Percentiles rank a stretch among this genome's conserved stretches.
Conservation (phyloP, 2,888 invertebrate species). For the Gymnosoma rotundatum region DNA sequence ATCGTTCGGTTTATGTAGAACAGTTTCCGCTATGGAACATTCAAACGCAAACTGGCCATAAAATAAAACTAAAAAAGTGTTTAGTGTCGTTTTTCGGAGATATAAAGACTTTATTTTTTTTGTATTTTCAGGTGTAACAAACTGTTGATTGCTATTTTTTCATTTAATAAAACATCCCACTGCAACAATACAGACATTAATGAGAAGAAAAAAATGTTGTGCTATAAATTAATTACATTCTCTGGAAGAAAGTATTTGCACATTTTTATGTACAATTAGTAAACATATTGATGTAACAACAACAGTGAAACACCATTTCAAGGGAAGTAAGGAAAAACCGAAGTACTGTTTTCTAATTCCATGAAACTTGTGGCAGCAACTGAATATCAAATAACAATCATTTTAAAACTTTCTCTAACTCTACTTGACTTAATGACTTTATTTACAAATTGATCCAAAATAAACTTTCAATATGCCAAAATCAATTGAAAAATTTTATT, state of each 20-base stretch:
- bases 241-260: slow-evolving; percentile 47
- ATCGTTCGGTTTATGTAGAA: no score
- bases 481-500: slow-evolving; percentile 22
- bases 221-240: slow-evolving; percentile 65
- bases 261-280: slow-evolving; percentile 42
- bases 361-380: background rate
- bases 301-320: slow-evolving; percentile 33
- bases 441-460: background rate
- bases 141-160: slow-evolving; percentile 58
- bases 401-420: background rate
- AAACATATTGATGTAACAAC: slow-evolving; percentile 10
- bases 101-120: background rate
- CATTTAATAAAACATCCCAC: slow-evolving; percentile 47
- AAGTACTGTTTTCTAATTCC: background rate
- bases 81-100: background rate
- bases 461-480: slow-evolving; percentile 19
- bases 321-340: background rate
- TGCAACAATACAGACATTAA: slow-evolving; percentile 24
- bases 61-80: no score
- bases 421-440: background rate
- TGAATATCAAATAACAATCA: background rate
- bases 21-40: no score
- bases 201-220: background rate
- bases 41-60: background rate
- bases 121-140: slow-evolving; percentile 47